Evolutionary conservation across 2,113 vertebrate genomes (phyloP).

Genomic region (Macquaria ambigua): DNA sequence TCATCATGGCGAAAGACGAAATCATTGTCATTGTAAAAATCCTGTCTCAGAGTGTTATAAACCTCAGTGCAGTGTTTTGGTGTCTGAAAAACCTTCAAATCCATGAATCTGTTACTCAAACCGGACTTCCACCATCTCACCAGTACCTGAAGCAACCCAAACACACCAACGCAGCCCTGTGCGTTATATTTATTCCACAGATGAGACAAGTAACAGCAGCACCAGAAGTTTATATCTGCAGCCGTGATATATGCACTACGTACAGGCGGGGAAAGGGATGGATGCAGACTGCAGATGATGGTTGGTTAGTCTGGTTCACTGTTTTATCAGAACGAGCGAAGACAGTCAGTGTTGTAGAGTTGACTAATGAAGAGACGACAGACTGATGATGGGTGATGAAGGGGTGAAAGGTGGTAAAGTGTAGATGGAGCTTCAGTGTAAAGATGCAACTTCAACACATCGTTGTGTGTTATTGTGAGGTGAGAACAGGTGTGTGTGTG

Average conservation of each 20-base stretch:
- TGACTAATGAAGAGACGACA: background rate
- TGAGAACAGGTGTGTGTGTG: slow-evolving; percentile 17
- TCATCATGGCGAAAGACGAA: background rate
- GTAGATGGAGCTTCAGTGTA: background rate
- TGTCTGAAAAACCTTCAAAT: too few relatives aligned
- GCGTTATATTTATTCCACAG: too few relatives aligned
- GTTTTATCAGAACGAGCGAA: background rate
- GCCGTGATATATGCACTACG: background rate
- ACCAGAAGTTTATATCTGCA: background rate
- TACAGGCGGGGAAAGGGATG: background rate
- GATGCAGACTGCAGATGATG: too few relatives aligned
- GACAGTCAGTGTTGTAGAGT: background rate
- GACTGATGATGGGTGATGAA: background rate
- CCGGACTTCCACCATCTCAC: background rate
- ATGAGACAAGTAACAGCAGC: background rate
- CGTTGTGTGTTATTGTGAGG: background rate
- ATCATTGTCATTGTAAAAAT: too few relatives aligned
- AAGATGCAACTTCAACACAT: background rate
- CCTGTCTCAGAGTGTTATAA: too few relatives aligned
- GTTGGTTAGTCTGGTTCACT: background rate
- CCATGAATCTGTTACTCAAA: background rate
- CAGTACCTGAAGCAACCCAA: background rate
- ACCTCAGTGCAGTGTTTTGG: too few relatives aligned
- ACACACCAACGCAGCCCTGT: background rate
- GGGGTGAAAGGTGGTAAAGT: slow-evolving; percentile 3